Evolutionary conservation across 1,140 invertebrate genomes (phyloP).

Genomic region (Scaptomyza montana): DNA sequence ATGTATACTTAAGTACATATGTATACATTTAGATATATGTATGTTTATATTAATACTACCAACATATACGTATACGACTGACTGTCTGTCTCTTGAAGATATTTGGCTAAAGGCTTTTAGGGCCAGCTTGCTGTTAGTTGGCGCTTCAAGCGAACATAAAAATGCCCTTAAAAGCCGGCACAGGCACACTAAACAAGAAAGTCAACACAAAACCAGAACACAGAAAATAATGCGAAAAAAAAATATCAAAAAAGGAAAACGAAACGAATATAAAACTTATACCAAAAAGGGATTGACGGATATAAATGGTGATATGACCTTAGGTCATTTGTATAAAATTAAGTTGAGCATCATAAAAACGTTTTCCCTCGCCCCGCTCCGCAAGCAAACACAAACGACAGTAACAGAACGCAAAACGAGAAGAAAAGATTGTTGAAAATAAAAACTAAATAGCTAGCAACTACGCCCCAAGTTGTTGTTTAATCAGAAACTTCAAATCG

Average conservation of each 20-base stretch:
- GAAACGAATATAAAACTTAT: constrained; percentile 80
- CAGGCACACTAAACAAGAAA: constrained; percentile 47
- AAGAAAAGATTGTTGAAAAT: constrained; percentile 7
- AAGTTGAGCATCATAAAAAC: constrained; percentile 82
- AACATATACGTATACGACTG: constrained; percentile 32
- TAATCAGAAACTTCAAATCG: constrained; percentile 80
- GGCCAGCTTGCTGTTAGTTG: constrained; percentile 74
- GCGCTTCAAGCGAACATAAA: constrained; percentile 78
- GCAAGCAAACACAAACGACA: constrained; percentile 35
- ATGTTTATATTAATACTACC: constrained; percentile 44
- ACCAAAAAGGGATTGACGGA: constrained; percentile 81
- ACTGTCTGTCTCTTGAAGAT: constrained; percentile 71
- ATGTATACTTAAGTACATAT: constrained; percentile 33
- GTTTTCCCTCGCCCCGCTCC: background rate
- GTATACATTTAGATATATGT: constrained; percentile 6
- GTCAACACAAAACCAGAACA: background rate
- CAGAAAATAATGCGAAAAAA: constrained; percentile 20
- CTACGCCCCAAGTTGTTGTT: constrained; percentile 45
- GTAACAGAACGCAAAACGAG: constrained; percentile 21
- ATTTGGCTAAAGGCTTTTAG: constrained; percentile 81
- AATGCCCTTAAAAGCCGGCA: constrained; percentile 74
- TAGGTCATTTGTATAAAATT: constrained; percentile 82
- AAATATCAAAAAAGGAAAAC: constrained; percentile 26
- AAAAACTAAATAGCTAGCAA: constrained; percentile 37
- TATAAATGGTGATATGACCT: constrained; percentile 82